phyloP scores from a whole-genome alignment of 2,797 vertebrate genomes.

The Cyprinella venusta region DNA sequence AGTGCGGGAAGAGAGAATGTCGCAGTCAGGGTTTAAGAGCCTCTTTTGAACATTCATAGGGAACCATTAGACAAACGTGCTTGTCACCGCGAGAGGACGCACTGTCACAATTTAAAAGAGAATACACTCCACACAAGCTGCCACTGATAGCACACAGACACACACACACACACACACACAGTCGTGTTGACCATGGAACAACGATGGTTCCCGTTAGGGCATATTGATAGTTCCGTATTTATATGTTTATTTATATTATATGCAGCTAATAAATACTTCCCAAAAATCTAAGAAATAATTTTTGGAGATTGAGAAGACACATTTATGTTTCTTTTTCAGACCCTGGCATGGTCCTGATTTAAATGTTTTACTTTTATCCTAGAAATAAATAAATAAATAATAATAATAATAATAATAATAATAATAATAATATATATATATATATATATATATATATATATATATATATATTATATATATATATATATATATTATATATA shows the following conservation, averaged over 20 bases:
- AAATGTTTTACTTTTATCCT: not conserved
- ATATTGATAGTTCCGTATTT: not conserved
- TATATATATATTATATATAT: too few species aligned
- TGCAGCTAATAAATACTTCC: not conserved
- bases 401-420: too few species aligned
- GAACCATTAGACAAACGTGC: conserved; percentile 61
- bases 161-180: conserved; percentile 6
- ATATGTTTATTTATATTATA: not conserved
- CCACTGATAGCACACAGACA: conserved; percentile 21
- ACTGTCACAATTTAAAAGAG: conserved; percentile 78
- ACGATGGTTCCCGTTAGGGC: not conserved
- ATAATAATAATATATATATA: too few species aligned
- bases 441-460: too few species aligned
- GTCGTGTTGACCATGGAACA: conserved; percentile 20
- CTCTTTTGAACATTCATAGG: conserved; percentile 50
- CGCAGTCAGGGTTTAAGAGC: conserved; percentile 29
- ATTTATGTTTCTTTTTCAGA: too few species aligned
- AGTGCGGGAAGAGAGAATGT: not conserved
- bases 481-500: too few species aligned
- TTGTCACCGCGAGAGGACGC: conserved; percentile 84
- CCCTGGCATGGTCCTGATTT: too few species aligned
- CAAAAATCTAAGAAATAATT: not conserved
- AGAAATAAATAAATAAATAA: too few species aligned
- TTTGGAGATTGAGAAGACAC: not conserved
- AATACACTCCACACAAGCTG: conserved; percentile 61